Conservation (phyloP, 2,888 invertebrate species). For the Oxycera nigricornis region DNA sequence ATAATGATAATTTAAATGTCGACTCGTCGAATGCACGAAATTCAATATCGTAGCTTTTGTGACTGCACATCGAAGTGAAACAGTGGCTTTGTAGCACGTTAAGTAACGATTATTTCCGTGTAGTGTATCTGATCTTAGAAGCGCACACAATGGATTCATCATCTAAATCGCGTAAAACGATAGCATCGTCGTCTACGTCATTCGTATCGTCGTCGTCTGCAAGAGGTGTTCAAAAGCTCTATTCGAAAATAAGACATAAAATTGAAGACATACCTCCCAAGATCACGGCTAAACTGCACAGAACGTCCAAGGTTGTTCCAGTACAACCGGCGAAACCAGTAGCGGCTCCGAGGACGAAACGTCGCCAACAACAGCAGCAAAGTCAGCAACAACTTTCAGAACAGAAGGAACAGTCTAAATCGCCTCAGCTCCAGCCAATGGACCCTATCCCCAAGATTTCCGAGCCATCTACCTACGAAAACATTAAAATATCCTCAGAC, state of each 20-base stretch:
- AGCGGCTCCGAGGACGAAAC: conserved; percentile 48
- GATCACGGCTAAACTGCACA: conserved; percentile 55
- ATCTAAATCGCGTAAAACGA: conserved; percentile 43
- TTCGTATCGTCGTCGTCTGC: conserved; percentile 40
- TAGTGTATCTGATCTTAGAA: background rate
- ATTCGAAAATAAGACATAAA: conserved; percentile 59
- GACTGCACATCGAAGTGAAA: conserved; percentile 6
- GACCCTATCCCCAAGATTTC: conserved; percentile 36
- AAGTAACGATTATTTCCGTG: conserved; percentile 26
- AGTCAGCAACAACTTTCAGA: conserved; percentile 12
- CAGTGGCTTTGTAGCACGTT: conserved; percentile 19
- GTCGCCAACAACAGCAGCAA: conserved; percentile 24
- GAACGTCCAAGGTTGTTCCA: conserved; percentile 52
- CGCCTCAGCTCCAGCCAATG: conserved; percentile 19
- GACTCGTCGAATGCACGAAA: conserved; percentile 20
- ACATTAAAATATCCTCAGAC: conserved; percentile 44
- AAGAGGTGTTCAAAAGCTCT: conserved; percentile 56
- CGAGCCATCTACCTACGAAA: conserved; percentile 40
- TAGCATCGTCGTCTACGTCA: conserved; percentile 31
- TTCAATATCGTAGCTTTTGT: conserved; percentile 32
- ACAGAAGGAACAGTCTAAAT: background rate
- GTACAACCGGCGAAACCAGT: conserved; percentile 33
- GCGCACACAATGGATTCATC: conserved; percentile 41
- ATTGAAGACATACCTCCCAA: conserved; percentile 61
- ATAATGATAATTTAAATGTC: background rate